Percentiles rank a stretch among this genome's conserved stretches.
Conservation (phyloP, 2,797 vertebrate genomes). For the Coluber constrictor region DNA sequence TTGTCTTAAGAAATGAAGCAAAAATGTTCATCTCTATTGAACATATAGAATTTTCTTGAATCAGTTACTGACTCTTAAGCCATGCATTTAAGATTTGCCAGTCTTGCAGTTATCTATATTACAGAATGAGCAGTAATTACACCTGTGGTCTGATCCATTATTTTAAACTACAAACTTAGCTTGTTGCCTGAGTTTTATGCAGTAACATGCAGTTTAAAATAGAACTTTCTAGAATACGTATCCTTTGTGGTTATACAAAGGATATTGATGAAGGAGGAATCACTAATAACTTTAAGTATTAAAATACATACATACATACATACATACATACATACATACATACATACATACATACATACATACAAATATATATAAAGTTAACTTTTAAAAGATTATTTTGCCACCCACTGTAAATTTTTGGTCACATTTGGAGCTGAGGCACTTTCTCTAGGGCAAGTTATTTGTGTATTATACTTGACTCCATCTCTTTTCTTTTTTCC, state of each 20-base stretch:
- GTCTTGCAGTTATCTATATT: neutral
- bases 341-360: no score
- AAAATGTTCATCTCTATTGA: neutral
- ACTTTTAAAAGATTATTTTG: neutral
- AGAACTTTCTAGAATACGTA: neutral
- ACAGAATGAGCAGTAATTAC: neutral
- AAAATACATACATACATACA: no score
- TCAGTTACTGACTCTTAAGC: neutral
- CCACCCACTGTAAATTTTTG: neutral
- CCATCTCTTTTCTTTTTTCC: neutral
- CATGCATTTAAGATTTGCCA: neutral
- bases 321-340: no score
- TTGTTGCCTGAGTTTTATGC: neutral
- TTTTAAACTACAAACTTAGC: neutral
- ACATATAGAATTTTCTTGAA: neutral
- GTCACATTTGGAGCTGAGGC: conserved; percentile 8
- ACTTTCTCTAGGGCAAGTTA: neutral
- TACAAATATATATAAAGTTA: neutral
- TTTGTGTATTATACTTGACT: conserved; percentile 33
- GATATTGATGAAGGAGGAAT: conserved; percentile 22
- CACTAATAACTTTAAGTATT: neutral
- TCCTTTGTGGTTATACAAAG: neutral
- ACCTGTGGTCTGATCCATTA: neutral
- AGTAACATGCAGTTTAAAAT: neutral
- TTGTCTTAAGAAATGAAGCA: neutral